These are phyloP conservation scores for Plecotus auritus DNA, from an alignment of 2,113 vertebrate genomes.

Conservation along the genomic window DNA sequence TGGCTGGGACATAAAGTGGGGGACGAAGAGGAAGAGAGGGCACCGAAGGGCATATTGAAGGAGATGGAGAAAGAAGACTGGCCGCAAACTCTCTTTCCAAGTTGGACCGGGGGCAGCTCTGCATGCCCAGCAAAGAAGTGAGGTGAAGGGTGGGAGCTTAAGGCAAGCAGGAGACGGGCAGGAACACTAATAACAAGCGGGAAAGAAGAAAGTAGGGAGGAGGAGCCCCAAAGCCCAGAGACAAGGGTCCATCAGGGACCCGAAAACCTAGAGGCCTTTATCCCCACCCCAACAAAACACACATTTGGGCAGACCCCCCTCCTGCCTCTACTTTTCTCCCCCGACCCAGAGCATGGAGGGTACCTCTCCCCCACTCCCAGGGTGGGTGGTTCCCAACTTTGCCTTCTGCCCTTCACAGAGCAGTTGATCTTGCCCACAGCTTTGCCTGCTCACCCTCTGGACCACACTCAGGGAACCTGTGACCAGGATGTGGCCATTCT, in stretches of 20 bases:
- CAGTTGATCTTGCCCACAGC: fast-evolving
- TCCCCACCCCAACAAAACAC: background rate
- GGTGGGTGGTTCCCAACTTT: background rate
- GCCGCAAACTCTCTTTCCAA: background rate
- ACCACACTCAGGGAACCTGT: background rate
- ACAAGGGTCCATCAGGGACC: background rate
- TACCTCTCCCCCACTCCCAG: fast-evolving
- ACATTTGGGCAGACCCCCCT: background rate
- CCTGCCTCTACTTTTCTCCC: background rate
- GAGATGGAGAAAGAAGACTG: background rate
- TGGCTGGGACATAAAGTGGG: background rate
- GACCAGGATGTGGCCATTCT: background rate
- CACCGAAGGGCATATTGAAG: background rate
- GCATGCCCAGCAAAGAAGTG: background rate
- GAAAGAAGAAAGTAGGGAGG: background rate
- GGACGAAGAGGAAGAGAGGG: background rate
- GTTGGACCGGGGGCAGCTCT: background rate
- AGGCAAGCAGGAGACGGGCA: background rate
- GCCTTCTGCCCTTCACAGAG: background rate
- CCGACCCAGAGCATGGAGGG: fast-evolving
- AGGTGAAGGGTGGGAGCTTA: background rate
- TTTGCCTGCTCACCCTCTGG: background rate
- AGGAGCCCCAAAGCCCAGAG: background rate
- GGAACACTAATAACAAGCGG: background rate
- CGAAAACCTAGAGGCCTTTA: background rate